phyloP scores from a whole-genome alignment of 2,888 invertebrate species.

The Cordilura impudica region DNA sequence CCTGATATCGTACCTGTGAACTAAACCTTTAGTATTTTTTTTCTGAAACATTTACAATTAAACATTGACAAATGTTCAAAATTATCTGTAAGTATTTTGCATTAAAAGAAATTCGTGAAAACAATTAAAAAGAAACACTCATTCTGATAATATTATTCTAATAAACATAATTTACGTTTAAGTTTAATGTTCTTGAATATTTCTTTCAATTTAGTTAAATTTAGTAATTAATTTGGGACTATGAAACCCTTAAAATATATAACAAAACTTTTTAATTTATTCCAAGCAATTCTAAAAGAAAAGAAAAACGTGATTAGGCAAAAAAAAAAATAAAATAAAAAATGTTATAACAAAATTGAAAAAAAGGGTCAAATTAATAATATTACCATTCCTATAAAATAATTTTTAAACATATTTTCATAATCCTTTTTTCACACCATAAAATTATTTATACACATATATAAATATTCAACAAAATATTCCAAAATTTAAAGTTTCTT shows the following conservation, averaged over 20 bases:
- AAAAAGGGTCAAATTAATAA: background rate
- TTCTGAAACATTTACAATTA: no score
- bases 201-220: constrained; percentile 14
- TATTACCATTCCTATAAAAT: background rate
- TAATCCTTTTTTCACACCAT: background rate
- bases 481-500: constrained; percentile 16
- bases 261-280: background rate
- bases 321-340: background rate
- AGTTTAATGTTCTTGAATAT: background rate
- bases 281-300: background rate
- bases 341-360: background rate
- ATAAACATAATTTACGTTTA: background rate
- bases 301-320: background rate
- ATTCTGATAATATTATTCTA: no score
- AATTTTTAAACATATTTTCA: constrained; percentile 5
- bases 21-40: no score
- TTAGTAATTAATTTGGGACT: background rate
- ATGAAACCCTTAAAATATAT: background rate
- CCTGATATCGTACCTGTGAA: no score
- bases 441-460: no score
- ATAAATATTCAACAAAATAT: background rate
- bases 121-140: no score
- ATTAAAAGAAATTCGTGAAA: no score
- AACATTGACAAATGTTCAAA: no score
- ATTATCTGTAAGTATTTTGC: no score